Conservation (phyloP, 2,888 invertebrate genomes). For the Poecilobothrus nobilitatus region DNA sequence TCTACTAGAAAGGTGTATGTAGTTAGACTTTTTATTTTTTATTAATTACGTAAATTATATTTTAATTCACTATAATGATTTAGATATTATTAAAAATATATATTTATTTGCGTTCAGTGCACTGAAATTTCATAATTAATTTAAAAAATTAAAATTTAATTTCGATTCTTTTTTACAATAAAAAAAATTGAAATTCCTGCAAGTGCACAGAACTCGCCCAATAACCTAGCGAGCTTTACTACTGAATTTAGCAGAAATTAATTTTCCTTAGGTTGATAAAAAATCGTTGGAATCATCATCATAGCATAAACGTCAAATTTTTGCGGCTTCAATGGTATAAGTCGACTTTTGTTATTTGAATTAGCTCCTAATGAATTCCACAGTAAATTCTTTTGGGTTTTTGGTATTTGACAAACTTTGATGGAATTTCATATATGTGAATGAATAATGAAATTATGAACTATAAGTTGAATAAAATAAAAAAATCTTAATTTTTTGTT, state of each 20-base stretch:
- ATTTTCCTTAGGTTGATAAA: no score
- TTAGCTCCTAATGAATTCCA: no score
- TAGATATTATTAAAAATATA: neutral
- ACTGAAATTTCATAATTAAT: conserved; percentile 1
- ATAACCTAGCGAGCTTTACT: neutral
- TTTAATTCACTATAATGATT: neutral
- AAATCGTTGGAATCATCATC: no score
- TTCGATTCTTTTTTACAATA: neutral
- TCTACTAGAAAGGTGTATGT: neutral
- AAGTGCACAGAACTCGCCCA: conserved; percentile 1
- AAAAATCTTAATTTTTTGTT: no score
- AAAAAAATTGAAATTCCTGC: conserved; percentile 1
- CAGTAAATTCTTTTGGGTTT: no score
- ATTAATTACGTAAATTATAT: neutral
- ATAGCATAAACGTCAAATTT: neutral
- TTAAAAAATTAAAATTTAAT: neutral
- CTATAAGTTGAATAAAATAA: no score
- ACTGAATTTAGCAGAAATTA: neutral
- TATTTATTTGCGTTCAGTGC: neutral
- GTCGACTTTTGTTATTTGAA: no score
- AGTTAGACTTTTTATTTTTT: neutral
- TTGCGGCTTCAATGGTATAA: neutral
- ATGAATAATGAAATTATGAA: no score
- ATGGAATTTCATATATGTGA: no score
- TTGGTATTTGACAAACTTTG: no score